Percentiles rank a stretch among this genome's conserved stretches.
Conservation (phyloP, 2,888 invertebrate genomes). For the Eumerus sabulonum region DNA sequence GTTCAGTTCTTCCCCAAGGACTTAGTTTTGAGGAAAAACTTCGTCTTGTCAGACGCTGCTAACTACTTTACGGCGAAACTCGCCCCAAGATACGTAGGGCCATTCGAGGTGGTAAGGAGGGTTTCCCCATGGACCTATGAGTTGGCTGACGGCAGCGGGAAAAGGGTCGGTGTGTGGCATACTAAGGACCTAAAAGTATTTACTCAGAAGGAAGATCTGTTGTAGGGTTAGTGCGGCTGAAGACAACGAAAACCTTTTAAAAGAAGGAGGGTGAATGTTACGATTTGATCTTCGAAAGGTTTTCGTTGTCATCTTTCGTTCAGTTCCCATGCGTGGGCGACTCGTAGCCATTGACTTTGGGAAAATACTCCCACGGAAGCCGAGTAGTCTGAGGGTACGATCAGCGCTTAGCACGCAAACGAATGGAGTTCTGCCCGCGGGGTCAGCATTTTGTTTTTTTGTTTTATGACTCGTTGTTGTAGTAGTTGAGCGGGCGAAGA, state of each 20-base stretch:
- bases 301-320: not conserved
- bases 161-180: slow-evolving; percentile 11
- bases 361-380: too few relatives aligned
- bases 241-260: not conserved
- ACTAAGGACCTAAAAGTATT: slow-evolving; percentile 6
- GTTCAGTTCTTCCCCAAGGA: too few relatives aligned
- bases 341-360: too few relatives aligned
- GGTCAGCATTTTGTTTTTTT: too few relatives aligned
- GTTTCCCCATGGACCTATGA: slow-evolving; percentile 18
- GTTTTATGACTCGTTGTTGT: too few relatives aligned
- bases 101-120: slow-evolving; percentile 3
- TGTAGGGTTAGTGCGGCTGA: not conserved
- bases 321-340: too few relatives aligned
- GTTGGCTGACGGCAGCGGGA: slow-evolving; percentile 9
- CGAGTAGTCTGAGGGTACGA: too few relatives aligned
- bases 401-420: too few relatives aligned
- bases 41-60: slow-evolving; percentile 10
- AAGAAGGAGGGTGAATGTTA: slow-evolving; percentile 4
- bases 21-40: slow-evolving; percentile 20
- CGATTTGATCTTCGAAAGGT: not conserved
- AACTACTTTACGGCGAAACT: slow-evolving; percentile 18
- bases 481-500: too few relatives aligned
- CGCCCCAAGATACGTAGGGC: slow-evolving; percentile 15
- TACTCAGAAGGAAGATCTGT: not conserved
- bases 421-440: too few relatives aligned